Conservation (phyloP, 2,113 vertebrate genomes). For the Pao palembangensis region DNA sequence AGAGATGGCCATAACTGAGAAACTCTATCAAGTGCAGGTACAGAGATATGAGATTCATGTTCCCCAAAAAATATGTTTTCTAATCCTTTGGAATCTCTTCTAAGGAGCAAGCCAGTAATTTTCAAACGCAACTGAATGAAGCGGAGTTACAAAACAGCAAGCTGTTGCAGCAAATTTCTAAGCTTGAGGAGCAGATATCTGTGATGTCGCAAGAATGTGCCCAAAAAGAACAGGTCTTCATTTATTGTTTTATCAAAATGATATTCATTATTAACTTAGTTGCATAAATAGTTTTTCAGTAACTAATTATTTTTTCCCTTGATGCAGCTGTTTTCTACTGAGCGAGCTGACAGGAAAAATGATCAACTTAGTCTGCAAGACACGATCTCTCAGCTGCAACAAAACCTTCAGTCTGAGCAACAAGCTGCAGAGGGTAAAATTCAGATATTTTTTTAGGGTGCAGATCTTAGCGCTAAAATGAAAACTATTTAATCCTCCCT, state of each 20-base stretch:
- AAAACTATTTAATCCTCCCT: neutral
- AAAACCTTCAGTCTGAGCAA: constrained; percentile 75
- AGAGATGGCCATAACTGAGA: constrained; percentile 87
- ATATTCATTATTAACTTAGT: neutral
- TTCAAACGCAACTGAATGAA: constrained; percentile 83
- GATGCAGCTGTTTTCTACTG: constrained; percentile 81
- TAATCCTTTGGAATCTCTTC: constrained; percentile 10
- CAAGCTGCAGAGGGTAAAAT: constrained; percentile 71
- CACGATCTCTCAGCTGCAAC: constrained; percentile 73
- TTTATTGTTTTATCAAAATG: neutral
- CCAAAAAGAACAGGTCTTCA: constrained; percentile 61
- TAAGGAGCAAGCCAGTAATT: constrained; percentile 81
- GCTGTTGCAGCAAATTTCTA: constrained; percentile 83
- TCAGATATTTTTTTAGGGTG: neutral
- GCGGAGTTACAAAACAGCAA: constrained; percentile 85
- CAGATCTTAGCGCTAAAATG: neutral
- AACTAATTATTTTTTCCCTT: neutral
- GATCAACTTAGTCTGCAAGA: constrained; percentile 76
- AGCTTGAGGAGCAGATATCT: constrained; percentile 83
- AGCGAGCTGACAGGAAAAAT: constrained; percentile 75
- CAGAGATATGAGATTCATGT: neutral
- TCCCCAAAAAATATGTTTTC: neutral
- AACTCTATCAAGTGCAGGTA: constrained; percentile 86
- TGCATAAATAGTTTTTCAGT: neutral
- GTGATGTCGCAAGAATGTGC: constrained; percentile 74